Conservation (phyloP, 2,888 invertebrate species). For the Dermolepida albohirtum region DNA sequence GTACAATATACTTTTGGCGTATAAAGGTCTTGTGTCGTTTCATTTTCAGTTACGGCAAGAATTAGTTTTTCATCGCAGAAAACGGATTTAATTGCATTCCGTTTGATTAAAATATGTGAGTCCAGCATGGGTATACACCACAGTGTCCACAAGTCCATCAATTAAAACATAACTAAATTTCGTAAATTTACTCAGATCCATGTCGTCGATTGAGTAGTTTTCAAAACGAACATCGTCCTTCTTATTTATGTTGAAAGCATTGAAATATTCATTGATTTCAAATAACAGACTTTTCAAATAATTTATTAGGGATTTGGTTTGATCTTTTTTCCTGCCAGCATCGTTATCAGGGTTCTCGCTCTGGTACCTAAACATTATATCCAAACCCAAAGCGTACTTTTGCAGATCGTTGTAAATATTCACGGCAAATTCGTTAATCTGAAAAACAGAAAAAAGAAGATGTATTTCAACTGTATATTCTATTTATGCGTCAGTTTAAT, state of each 20-base stretch:
- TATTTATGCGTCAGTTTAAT: too few relatives aligned
- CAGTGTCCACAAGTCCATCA: conserved; percentile 68
- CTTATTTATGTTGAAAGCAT: conserved; percentile 67
- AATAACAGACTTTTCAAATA: conserved; percentile 75
- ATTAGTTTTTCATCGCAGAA: background rate
- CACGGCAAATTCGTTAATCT: conserved; percentile 68
- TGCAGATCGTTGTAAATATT: conserved; percentile 77
- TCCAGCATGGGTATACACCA: conserved; percentile 67
- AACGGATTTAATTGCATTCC: conserved; percentile 12
- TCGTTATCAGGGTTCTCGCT: conserved; percentile 67
- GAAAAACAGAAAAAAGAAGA: conserved; percentile 52
- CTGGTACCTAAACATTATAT: conserved; percentile 74
- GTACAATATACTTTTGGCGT: too few relatives aligned
- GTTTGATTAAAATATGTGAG: conserved; percentile 20
- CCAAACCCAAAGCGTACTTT: conserved; percentile 76
- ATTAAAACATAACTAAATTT: conserved; percentile 7
- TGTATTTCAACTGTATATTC: background rate
- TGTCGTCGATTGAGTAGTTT: conserved; percentile 58
- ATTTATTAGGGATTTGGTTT: conserved; percentile 65
- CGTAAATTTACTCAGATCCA: background rate
- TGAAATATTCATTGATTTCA: conserved; percentile 73
- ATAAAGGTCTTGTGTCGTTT: too few relatives aligned
- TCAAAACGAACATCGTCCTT: conserved; percentile 66
- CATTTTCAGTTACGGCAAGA: conserved; percentile 16
- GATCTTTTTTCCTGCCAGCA: conserved; percentile 67